phyloP scores from a whole-genome alignment of 2,888 invertebrate genomes.

The Lasioglossum malachurum region DNA sequence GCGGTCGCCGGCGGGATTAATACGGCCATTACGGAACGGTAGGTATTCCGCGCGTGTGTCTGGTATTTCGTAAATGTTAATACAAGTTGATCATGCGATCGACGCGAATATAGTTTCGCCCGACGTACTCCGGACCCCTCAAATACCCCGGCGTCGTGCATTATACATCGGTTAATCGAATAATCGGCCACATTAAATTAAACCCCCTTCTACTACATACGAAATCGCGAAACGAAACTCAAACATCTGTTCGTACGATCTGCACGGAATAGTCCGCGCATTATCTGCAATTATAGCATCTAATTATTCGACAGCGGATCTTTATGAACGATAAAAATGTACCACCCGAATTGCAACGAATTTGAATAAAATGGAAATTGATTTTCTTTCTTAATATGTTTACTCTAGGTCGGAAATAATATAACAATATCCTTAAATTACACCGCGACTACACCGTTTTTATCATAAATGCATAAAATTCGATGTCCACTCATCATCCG shows the following conservation, averaged over 20 bases:
- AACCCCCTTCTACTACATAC: background rate
- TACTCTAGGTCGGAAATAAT: too few relatives aligned
- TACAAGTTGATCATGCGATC: constrained; percentile 38
- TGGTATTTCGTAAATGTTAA: constrained; percentile 59
- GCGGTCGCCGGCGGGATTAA: constrained; percentile 61
- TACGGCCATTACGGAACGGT: constrained; percentile 62
- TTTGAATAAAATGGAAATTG: too few relatives aligned
- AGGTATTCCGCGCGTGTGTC: constrained; percentile 55
- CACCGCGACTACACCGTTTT: too few relatives aligned
- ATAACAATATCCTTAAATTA: too few relatives aligned
- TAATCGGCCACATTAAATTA: constrained; percentile 22
- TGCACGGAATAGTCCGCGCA: background rate
- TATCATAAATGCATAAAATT: too few relatives aligned
- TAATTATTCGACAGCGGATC: background rate
- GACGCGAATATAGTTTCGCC: background rate
- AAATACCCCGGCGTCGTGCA: constrained; percentile 13
- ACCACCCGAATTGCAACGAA: too few relatives aligned
- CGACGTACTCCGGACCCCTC: background rate
- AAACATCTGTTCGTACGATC: background rate
- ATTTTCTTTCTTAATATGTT: too few relatives aligned
- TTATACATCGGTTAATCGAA: constrained; percentile 23
- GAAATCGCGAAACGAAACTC: background rate
- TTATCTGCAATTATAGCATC: background rate
- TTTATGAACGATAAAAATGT: too few relatives aligned
- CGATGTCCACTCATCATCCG: too few relatives aligned